phyloP scores from a whole-genome alignment of 2,113 vertebrate species.

The Mobula birostris region DNA sequence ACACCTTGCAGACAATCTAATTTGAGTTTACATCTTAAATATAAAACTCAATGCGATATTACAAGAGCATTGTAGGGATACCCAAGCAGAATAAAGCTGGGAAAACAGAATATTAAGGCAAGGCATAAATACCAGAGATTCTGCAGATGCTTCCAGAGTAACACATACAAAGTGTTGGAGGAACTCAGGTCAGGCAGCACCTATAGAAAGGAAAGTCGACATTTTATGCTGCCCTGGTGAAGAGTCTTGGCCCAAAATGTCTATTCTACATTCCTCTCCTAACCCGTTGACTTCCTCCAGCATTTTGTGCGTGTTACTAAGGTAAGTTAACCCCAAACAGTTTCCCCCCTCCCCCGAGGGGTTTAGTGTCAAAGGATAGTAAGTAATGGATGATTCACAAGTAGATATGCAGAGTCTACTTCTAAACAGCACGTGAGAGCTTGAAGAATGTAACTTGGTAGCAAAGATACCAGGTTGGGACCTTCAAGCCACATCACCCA shows the following conservation, averaged over 20 bases:
- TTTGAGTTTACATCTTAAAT: not conserved
- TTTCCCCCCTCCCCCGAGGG: not conserved
- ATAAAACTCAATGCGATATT: not conserved
- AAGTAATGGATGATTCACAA: not conserved
- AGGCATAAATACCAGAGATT: too few relatives aligned
- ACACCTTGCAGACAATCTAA: not conserved
- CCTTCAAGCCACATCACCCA: too few relatives aligned
- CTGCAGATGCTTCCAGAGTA: too few relatives aligned
- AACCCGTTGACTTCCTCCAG: too few relatives aligned
- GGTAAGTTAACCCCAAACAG: not conserved
- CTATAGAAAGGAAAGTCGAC: too few relatives aligned
- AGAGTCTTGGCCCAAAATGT: too few relatives aligned
- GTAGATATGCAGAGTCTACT: not conserved
- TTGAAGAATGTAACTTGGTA: not conserved
- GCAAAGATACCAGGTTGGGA: too few relatives aligned
- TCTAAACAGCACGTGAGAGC: not conserved
- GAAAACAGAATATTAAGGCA: not conserved
- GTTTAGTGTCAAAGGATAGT: not conserved
- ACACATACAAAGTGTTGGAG: too few relatives aligned
- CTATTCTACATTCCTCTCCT: too few relatives aligned
- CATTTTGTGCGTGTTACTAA: too few relatives aligned
- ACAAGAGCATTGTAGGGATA: not conserved
- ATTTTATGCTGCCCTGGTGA: too few relatives aligned
- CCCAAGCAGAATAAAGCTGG: not conserved
- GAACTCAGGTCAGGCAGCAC: too few relatives aligned